Conservation (phyloP, 2,888 invertebrate species). For the Strigamia maritima region DNA sequence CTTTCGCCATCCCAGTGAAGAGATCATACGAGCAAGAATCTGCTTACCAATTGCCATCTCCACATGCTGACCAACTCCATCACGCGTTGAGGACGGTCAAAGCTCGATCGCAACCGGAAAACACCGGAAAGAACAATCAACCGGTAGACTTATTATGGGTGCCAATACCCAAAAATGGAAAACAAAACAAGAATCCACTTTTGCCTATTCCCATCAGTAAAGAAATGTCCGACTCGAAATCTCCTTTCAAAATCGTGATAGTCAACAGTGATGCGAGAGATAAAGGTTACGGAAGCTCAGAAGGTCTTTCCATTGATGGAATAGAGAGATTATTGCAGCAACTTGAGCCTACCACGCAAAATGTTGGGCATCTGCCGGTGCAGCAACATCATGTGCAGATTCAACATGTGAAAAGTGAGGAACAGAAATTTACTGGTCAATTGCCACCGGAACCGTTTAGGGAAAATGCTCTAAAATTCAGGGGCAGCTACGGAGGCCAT, state of each 20-base stretch:
- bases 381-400: background rate
- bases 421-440: background rate
- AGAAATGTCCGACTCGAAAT: background rate
- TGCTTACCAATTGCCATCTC: background rate
- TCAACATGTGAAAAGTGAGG: background rate
- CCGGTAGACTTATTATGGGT: background rate
- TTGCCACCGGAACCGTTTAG: background rate
- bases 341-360: background rate
- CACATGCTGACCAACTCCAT: background rate
- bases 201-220: background rate
- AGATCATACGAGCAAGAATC: background rate
- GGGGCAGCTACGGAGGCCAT: background rate
- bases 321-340: background rate
- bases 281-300: background rate
- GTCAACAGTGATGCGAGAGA: background rate
- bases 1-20: background rate
- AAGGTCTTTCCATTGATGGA: background rate
- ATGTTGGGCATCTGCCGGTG: background rate
- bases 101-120: background rate
- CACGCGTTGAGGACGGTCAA: background rate
- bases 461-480: background rate
- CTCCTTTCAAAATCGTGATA: background rate
- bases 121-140: background rate
- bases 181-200: background rate
- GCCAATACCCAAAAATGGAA: background rate